phyloP scores from a whole-genome alignment of 1,140 invertebrate genomes.

The Cotesia chilonis region DNA sequence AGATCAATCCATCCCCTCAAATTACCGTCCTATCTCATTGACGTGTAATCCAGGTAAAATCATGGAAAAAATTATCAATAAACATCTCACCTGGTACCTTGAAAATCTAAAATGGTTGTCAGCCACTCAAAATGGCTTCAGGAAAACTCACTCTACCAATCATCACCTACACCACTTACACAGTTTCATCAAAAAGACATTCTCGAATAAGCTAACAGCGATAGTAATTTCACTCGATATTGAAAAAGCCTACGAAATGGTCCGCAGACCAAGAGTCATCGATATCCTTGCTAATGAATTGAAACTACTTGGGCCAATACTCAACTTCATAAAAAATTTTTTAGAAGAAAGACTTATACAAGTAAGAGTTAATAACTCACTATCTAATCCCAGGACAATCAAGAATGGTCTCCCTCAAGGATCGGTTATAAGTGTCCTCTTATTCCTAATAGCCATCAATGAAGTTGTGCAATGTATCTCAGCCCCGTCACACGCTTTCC shows the following conservation, averaged over 20 bases:
- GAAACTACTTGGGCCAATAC: not conserved
- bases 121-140: constrained; percentile 39
- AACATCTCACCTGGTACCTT: constrained; percentile 32
- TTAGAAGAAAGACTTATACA: not conserved
- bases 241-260: constrained; percentile 23
- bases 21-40: constrained; percentile 54
- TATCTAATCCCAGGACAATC: not conserved
- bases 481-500: not conserved
- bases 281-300: not conserved
- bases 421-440: not conserved
- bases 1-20: constrained; percentile 37
- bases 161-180: constrained; percentile 12
- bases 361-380: not conserved
- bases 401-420: not conserved
- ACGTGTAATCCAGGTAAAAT: constrained; percentile 49
- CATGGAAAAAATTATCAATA: constrained; percentile 46
- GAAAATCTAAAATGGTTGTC: not conserved
- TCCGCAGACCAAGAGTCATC: not conserved
- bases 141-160: too few relatives aligned
- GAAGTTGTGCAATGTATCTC: constrained; percentile 7
- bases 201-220: constrained; percentile 13
- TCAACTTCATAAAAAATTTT: not conserved
- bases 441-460: constrained; percentile 44
- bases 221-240: constrained; percentile 38
- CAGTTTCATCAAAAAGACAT: not conserved